Base-by-base conservation (phyloP, 2,797 vertebrate species). In the Sebastolobus alascanus region DNA sequence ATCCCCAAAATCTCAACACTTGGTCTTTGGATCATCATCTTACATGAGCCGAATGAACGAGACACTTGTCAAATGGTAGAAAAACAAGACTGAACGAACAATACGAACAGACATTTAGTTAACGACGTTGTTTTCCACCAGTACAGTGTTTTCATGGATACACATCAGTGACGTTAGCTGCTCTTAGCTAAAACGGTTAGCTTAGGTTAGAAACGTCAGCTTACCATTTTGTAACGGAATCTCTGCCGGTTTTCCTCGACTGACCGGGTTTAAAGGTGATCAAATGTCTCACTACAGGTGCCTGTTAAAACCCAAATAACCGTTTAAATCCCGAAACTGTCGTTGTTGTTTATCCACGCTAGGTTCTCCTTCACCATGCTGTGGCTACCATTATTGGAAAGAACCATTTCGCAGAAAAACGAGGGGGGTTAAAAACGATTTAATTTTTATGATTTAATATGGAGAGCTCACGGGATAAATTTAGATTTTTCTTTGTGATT, bases 141-240 rank as follows among this genome's bases (percentile, higher is more conserved):
- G 8, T n/a, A 5, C 0, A 0, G 8, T 22, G 31, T 29, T 29
- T 20, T 18, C 27, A 4, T 18, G 16, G 9, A 0, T 2, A 27
- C 18, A 59, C 33, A 12, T 12, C 22, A 20, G 9, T 11, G 29
- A 63, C 2, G n/a, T 80, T 81, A 89, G 73, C 74, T n/a, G 16
- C 38, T 29, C 38, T 27, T 80, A 69, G 89, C 86, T 87, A 63
- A 74, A 38, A 35, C 9, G 6, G 38, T 67, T 84, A 90, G 83
- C 84, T 66, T 12, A 1, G 6, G 1, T 22, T n/a, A 13, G 1
- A 55, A 37, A 56, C 1, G 1, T 54, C 6, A 0, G 0, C 84
- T 87, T 79, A 95, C 93, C 93, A 95, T 95, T 4, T 64, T 91
- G 60, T 65, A 1, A 29, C 25, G 1, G 20, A 11, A 3, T 73